Conservation (phyloP, 2,113 vertebrate species). For the Atrichornis clamosus region DNA sequence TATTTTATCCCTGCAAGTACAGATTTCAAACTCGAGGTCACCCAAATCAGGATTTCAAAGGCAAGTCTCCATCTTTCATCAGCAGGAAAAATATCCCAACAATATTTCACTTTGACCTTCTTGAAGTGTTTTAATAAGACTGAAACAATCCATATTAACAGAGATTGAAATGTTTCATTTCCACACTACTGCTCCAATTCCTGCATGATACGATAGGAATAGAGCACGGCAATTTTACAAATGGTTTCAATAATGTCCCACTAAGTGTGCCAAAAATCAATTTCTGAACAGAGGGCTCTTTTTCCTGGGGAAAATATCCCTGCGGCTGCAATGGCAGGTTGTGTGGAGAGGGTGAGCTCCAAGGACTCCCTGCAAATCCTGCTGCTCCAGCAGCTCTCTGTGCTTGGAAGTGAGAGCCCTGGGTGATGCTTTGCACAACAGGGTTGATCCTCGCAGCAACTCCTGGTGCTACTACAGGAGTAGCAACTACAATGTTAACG, state of each 20-base stretch:
- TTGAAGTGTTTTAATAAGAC: slow-evolving; percentile 47
- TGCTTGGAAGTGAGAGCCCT: neutral
- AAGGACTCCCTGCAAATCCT: neutral
- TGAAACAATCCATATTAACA: slow-evolving; percentile 57
- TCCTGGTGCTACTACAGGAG: neutral
- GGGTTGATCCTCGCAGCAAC: neutral
- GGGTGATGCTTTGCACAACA: neutral
- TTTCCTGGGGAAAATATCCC: neutral
- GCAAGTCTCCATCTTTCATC: neutral
- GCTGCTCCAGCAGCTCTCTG: neutral
- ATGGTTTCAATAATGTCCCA: slow-evolving; percentile 54
- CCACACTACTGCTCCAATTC: slow-evolving; percentile 35
- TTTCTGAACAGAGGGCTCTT: neutral
- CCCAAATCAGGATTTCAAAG: neutral
- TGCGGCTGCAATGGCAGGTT: neutral
- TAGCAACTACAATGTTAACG: neutral
- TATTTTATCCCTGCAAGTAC: neutral
- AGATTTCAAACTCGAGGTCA: neutral
- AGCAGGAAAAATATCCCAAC: neutral
- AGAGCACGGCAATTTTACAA: slow-evolving; percentile 51
- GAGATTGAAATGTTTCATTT: slow-evolving; percentile 65
- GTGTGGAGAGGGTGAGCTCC: neutral
- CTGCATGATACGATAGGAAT: neutral
- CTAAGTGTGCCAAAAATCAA: slow-evolving; percentile 48
- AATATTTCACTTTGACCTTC: slow-evolving; percentile 52